Base-by-base conservation (phyloP, 2,113 vertebrate genomes). In the Amazona guildingii region DNA sequence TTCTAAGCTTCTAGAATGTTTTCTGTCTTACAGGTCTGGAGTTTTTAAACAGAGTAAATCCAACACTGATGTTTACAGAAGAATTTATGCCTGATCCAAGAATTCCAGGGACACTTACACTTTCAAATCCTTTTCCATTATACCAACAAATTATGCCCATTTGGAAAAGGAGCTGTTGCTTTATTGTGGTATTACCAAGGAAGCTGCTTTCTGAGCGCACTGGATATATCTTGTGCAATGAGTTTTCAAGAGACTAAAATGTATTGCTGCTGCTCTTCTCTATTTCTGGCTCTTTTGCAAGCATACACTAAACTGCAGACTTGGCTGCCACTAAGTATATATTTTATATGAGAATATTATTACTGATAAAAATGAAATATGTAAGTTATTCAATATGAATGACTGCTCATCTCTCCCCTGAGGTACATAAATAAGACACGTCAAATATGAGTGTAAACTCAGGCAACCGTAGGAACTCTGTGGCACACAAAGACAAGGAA, bases 371-470 rank as follows among this genome's bases (percentile, higher is more conserved):
- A 97, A 78, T 87, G 86, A 96, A 83, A 20, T 67, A 80, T 33
- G 43, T 41, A 76, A 88, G 49, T 63, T 92, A 96, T 96, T 96
- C 94, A 96, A 90, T 95, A 92, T 95, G 96, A 97, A 96, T 94
- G 95, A 94, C n/a, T 90, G 83, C 69, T 95, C 57, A 74, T 86
- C 83, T 96, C 76, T 76, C 72, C 59, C 67, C 90, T 73, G 35
- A 92, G 67, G 66, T 75, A 94, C 48, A 93, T 17, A 90, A 93
- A 83, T 31, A 96, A 88, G 61, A 37, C 43, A 93, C 61, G 41
- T 64, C 51, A 39, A 68, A 54, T 21, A 25, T 28, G 44, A 93
- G 55, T 44, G 57, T 46, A 70, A 96, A 88, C 59, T 66, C 84
- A 55, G 44, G 67, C 0, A 6, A 85, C 20, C 54, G 39, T 18